Percentiles rank a stretch among this genome's conserved stretches.
Conservation (phyloP, 2,113 vertebrate genomes). For the Pelmatolapia mariae region DNA sequence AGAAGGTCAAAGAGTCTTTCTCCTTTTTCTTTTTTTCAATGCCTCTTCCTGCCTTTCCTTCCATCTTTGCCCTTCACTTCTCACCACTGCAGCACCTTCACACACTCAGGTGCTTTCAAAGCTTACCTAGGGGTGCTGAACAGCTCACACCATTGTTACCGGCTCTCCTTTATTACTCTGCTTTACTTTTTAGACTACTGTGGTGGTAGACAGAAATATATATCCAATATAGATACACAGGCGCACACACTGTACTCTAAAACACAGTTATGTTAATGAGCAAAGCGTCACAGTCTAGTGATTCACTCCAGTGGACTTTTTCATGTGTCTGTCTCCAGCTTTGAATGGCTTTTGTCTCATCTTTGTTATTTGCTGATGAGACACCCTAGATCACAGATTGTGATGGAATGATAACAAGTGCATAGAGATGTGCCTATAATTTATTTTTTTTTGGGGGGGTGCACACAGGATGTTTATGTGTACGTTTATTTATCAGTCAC, state of each 20-base stretch:
- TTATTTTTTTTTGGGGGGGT: background rate
- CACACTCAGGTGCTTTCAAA: background rate
- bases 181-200: background rate
- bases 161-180: background rate
- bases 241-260: background rate
- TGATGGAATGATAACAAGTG: background rate
- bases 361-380: background rate
- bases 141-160: constrained; percentile 17
- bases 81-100: background rate
- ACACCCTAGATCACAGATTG: background rate
- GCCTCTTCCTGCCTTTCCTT: background rate
- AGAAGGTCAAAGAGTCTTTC: background rate
- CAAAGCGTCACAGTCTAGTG: constrained; percentile 51
- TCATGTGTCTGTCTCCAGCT: constrained; percentile 1
- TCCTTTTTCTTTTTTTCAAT: background rate
- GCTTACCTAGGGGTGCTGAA: background rate
- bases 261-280: constrained; percentile 17
- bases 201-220: background rate
- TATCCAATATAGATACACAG: background rate
- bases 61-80: background rate
- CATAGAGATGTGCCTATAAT: background rate
- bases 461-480: background rate
- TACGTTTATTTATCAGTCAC: background rate
- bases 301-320: constrained; percentile 16
- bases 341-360: constrained; percentile 15